phyloP scores from a whole-genome alignment of 2,888 invertebrate species.

The Chelonus formosanus region DNA sequence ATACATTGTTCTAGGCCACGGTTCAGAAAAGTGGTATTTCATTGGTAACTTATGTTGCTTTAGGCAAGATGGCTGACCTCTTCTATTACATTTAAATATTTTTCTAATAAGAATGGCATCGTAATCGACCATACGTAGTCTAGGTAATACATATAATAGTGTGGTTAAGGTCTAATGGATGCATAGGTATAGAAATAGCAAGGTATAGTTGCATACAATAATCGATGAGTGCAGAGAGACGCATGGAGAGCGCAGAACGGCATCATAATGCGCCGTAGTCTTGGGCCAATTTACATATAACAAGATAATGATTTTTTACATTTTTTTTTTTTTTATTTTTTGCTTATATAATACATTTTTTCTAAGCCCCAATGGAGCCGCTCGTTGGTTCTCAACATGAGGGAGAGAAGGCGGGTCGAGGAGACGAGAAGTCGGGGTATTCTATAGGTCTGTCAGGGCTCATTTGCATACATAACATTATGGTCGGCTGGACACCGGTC shows the following conservation, averaged over 20 bases:
- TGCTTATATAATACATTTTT: slow-evolving; percentile 56
- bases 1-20: slow-evolving; percentile 42
- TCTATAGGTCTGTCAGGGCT: slow-evolving; percentile 61
- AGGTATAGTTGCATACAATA: slow-evolving; percentile 32
- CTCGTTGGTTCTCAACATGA: slow-evolving; percentile 6
- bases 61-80: slow-evolving; percentile 48
- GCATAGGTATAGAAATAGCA: slow-evolving; percentile 8
- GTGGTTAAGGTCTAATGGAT: slow-evolving; percentile 11
- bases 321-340: slow-evolving; percentile 49
- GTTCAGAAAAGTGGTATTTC: slow-evolving; percentile 24
- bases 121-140: slow-evolving; percentile 42
- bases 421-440: slow-evolving; percentile 45
- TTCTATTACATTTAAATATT: slow-evolving; percentile 54
- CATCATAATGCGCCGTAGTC: slow-evolving; percentile 46
- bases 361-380: slow-evolving; percentile 50
- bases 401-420: slow-evolving; percentile 29
- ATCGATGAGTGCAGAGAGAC: slow-evolving; percentile 29
- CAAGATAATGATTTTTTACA: slow-evolving; percentile 55
- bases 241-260: slow-evolving; percentile 39
- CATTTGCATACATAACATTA: slow-evolving; percentile 66
- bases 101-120: slow-evolving; percentile 52
- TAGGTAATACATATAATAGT: slow-evolving; percentile 38
- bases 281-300: slow-evolving; percentile 60
- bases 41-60: slow-evolving; percentile 21
- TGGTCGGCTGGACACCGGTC: slow-evolving; percentile 64